These are phyloP conservation scores for Standfussiana lucernea DNA, from an alignment of 2,888 invertebrate species.

Conservation along the genomic window DNA sequence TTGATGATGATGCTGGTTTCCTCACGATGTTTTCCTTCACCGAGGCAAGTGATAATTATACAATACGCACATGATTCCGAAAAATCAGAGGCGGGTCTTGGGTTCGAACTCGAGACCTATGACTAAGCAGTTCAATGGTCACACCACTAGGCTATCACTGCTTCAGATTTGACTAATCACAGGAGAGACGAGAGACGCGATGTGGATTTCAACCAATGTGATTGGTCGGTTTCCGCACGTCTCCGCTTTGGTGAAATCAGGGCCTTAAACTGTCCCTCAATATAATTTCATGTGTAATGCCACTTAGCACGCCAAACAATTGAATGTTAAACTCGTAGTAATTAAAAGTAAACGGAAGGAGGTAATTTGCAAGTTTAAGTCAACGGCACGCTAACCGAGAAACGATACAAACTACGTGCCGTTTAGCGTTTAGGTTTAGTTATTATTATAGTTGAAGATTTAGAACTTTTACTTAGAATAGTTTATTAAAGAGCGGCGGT, in stretches of 20 bases:
- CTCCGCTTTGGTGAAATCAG: not conserved
- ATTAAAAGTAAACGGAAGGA: constrained; percentile 68
- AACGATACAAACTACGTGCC: constrained; percentile 35
- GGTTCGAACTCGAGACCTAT: too few species aligned
- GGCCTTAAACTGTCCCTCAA: not conserved
- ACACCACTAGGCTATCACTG: too few species aligned
- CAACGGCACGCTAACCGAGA: constrained; percentile 45
- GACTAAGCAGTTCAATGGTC: too few species aligned
- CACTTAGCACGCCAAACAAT: constrained; percentile 45
- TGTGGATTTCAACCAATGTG: not conserved
- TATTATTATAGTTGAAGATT: constrained; percentile 7
- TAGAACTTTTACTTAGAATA: not conserved
- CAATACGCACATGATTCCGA: too few species aligned
- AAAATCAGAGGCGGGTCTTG: too few species aligned
- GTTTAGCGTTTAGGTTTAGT: constrained; percentile 33
- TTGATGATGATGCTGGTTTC: too few species aligned
- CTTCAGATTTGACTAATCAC: not conserved
- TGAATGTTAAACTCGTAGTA: constrained; percentile 51
- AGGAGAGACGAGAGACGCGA: not conserved
- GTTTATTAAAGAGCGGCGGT: not conserved
- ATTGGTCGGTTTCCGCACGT: not conserved
- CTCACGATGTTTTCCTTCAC: too few species aligned
- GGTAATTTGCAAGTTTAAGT: constrained; percentile 54
- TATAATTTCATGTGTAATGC: constrained; percentile 27
- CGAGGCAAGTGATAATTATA: too few species aligned